Evolutionary conservation across 2,113 vertebrate species (phyloP).

Genomic region (Mus pahari): DNA sequence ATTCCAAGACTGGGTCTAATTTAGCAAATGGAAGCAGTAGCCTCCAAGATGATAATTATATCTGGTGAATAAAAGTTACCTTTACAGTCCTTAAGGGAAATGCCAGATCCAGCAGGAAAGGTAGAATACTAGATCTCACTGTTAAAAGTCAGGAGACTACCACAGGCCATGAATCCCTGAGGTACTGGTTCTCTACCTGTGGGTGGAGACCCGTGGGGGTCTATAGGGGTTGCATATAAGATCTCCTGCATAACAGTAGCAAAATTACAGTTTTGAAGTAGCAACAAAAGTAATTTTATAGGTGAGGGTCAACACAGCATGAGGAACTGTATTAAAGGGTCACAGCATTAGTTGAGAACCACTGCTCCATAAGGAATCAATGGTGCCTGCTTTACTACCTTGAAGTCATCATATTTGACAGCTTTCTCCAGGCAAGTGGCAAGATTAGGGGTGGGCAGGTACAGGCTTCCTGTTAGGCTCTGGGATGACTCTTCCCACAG

Average conservation of each 20-base stretch:
- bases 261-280: neutral
- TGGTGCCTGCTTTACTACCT: neutral
- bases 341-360: neutral
- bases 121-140: neutral
- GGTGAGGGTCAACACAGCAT: neutral
- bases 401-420: neutral
- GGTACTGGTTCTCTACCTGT: neutral
- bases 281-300: neutral
- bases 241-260: neutral
- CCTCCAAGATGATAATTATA: too few relatives aligned
- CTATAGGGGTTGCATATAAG: too few relatives aligned
- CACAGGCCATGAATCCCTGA: neutral
- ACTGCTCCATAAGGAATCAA: neutral
- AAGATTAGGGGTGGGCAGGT: too few relatives aligned
- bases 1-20: too few relatives aligned
- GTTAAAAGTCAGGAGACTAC: neutral
- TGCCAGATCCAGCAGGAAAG: neutral
- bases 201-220: too few relatives aligned
- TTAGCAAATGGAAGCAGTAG: too few relatives aligned
- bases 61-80: too few relatives aligned
- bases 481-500: neutral
- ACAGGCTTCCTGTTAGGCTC: neutral
- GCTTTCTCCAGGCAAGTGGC: neutral
- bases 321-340: too few relatives aligned
- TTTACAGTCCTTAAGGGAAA: neutral